phyloP scores from a whole-genome alignment of 2,888 invertebrate genomes.

The Pterostichus madidus region DNA sequence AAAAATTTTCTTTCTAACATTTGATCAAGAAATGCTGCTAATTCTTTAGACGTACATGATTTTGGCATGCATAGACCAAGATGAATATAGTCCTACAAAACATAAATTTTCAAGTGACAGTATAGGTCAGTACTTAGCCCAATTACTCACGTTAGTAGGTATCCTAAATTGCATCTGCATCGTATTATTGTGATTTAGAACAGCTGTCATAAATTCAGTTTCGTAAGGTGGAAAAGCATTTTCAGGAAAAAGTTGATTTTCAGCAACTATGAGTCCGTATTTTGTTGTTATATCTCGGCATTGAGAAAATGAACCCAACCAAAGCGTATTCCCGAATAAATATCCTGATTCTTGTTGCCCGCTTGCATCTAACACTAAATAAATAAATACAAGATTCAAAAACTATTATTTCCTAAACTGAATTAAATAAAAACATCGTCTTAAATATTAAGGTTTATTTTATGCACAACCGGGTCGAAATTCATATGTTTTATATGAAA shows the following conservation, averaged over 20 bases:
- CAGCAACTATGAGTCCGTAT: not conserved
- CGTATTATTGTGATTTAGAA: slow-evolving; percentile 40
- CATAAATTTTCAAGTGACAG: not conserved
- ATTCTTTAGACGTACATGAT: slow-evolving; percentile 74
- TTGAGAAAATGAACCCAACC: slow-evolving; percentile 40
- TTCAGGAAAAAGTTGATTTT: slow-evolving; percentile 36
- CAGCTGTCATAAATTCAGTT: slow-evolving; percentile 27
- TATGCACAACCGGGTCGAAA: too few relatives aligned
- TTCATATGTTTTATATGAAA: too few relatives aligned
- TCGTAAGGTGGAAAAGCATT: slow-evolving; percentile 21
- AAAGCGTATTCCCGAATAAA: slow-evolving; percentile 25
- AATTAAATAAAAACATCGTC: too few relatives aligned
- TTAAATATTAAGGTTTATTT: too few relatives aligned
- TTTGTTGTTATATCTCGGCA: slow-evolving; percentile 35
- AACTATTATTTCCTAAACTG: too few relatives aligned
- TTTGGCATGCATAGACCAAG: slow-evolving; percentile 77
- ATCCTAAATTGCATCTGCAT: slow-evolving; percentile 41
- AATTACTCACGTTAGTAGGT: slow-evolving; percentile 34
- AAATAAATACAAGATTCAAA: not conserved
- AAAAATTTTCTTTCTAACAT: slow-evolving; percentile 74
- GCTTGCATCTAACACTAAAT: slow-evolving; percentile 53
- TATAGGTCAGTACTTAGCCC: too few relatives aligned
- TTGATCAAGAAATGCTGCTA: slow-evolving; percentile 72
- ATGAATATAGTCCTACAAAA: slow-evolving; percentile 75
- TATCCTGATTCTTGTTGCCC: slow-evolving; percentile 43